Conservation (phyloP, 2,113 vertebrate genomes). For the Cettia cetti region DNA sequence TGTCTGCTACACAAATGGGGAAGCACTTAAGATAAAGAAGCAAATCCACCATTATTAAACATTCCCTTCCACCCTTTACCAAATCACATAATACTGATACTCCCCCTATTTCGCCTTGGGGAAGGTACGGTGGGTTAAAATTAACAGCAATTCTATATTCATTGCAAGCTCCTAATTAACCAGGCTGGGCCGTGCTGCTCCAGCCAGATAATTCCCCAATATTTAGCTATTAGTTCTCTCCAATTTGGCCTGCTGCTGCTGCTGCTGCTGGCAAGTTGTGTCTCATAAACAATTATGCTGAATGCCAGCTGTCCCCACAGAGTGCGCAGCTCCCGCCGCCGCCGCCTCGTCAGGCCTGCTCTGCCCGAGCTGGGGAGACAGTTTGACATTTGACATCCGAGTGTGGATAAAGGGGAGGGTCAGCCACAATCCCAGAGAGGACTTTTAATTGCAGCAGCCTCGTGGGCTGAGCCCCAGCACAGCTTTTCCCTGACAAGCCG, state of each 20-base stretch:
- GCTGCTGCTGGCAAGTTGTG: constrained; percentile 40
- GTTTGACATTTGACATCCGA: not conserved
- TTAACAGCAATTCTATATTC: constrained; percentile 14
- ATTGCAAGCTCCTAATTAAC: constrained; percentile 44
- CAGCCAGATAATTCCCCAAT: constrained; percentile 48
- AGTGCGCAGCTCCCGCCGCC: not conserved
- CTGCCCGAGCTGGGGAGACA: not conserved
- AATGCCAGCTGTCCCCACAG: constrained; percentile 37
- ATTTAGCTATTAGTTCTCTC: constrained; percentile 41
- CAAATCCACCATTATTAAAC: not conserved
- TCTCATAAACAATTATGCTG: constrained; percentile 44
- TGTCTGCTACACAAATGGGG: not conserved
- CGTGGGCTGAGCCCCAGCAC: not conserved
- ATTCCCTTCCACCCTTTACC: not conserved
- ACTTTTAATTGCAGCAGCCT: not conserved
- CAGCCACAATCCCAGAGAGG: not conserved
- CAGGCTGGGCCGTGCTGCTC: not conserved
- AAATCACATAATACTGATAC: not conserved
- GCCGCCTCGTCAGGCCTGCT: not conserved
- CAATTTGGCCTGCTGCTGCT: constrained; percentile 48
- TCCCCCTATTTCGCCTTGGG: not conserved
- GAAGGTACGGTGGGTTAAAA: constrained; percentile 2
- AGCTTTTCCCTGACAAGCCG: not conserved
- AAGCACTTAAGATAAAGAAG: not conserved
- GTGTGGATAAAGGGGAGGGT: not conserved